These are phyloP conservation scores for Therioaphis trifolii DNA, from an alignment of 2,888 invertebrate genomes.

Conservation along the genomic window DNA sequence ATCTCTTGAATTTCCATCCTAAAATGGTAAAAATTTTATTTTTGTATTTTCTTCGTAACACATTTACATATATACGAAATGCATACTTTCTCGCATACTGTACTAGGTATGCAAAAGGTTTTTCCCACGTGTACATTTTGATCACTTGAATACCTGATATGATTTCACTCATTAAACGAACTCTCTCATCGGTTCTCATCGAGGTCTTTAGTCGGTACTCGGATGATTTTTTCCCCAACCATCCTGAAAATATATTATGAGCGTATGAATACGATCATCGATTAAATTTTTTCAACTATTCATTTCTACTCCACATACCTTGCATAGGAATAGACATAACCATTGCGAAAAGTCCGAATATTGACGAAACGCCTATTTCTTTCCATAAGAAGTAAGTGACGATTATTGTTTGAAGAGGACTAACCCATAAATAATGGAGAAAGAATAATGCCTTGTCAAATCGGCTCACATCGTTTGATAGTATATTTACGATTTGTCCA, in stretches of 20 bases:
- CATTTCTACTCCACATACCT: conserved; percentile 64
- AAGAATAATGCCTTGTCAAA: conserved; percentile 72
- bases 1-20: conserved; percentile 80
- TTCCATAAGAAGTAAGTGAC: conserved; percentile 68
- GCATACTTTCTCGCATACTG: conserved; percentile 77
- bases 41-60: not conserved
- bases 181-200: conserved; percentile 87
- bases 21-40: conserved; percentile 67
- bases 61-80: not conserved
- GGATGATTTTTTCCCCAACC: conserved; percentile 81
- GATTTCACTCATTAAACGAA: conserved; percentile 91
- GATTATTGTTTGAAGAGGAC: conserved; percentile 71
- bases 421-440: conserved; percentile 72
- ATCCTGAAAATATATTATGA: conserved; percentile 70
- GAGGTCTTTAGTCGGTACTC: conserved; percentile 82
- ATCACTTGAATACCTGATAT: conserved; percentile 87
- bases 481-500: conserved; percentile 74
- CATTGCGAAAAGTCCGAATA: conserved; percentile 65
- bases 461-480: conserved; percentile 73
- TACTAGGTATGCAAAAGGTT: conserved; percentile 81
- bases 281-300: not conserved
- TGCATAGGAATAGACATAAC: conserved; percentile 65
- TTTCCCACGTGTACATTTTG: conserved; percentile 94
- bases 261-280: conserved; percentile 68
- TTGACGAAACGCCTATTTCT: conserved; percentile 64